These are phyloP conservation scores for Gymnogyps californianus DNA, from an alignment of 2,113 vertebrate species.

Conservation along the genomic window DNA sequence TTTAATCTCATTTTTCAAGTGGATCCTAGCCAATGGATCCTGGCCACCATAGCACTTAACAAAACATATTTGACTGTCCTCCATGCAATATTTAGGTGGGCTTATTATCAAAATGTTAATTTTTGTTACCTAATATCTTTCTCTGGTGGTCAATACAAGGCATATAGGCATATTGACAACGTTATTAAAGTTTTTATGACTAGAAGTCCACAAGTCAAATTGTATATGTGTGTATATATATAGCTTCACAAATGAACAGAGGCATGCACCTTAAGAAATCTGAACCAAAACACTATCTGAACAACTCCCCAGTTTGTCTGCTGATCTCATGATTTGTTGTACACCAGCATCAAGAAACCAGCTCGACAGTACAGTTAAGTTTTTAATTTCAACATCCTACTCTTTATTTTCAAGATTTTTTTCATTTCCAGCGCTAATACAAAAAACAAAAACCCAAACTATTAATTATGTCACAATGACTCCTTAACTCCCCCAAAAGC, in stretches of 20 bases:
- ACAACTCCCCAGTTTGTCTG: not conserved
- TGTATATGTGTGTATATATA: not conserved
- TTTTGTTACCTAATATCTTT: not conserved
- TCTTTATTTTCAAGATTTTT: not conserved
- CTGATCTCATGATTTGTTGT: not conserved
- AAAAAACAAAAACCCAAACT: not conserved
- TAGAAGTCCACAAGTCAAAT: not conserved
- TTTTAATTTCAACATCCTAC: not conserved
- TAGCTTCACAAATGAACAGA: not conserved
- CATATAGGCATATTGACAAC: not conserved
- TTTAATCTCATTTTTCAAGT: conserved; percentile 48
- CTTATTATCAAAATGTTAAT: not conserved
- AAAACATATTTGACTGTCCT: not conserved
- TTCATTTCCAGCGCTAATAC: not conserved
- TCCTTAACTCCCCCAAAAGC: not conserved
- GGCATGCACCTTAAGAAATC: not conserved
- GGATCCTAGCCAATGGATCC: conserved; percentile 49
- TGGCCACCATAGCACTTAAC: conserved; percentile 43
- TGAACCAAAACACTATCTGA: not conserved
- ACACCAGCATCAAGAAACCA: not conserved
- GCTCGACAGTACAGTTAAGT: not conserved
- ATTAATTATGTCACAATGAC: not conserved
- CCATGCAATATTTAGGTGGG: conserved; percentile 21
- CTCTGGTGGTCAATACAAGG: not conserved
- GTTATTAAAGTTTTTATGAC: not conserved